These are phyloP conservation scores for Phaethon lepturus DNA, from an alignment of 2,113 vertebrate genomes.

Conservation along the genomic window DNA sequence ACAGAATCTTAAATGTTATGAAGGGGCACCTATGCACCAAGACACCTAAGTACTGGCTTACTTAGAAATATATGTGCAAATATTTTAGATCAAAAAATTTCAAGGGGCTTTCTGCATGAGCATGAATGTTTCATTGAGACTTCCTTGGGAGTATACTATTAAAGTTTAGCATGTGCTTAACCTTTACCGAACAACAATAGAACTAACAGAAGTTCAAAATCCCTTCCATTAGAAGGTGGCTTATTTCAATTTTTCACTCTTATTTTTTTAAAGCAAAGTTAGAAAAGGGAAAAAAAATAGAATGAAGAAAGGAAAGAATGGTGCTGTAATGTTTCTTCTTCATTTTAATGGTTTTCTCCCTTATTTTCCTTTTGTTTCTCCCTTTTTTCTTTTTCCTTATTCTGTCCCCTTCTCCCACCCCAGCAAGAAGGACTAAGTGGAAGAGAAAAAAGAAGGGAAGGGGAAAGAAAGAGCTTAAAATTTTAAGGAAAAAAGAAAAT, in stretches of 20 bases:
- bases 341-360: neutral
- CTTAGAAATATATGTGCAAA: neutral
- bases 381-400: neutral
- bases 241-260: neutral
- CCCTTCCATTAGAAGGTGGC: neutral
- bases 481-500: neutral
- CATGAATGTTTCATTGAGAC: neutral
- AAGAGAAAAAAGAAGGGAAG: neutral
- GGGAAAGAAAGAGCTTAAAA: neutral
- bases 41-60: neutral
- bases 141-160: neutral
- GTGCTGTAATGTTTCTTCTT: neutral
- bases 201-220: neutral
- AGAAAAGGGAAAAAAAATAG: neutral
- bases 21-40: neutral
- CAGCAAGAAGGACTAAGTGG: rapidly evolving
- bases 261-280: neutral
- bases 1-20: neutral
- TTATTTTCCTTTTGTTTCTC: neutral
- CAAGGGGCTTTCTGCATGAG: neutral
- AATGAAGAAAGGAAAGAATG: neutral
- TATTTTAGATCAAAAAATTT: neutral
- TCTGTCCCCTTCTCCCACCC: rapidly evolving
- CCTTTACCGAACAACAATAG: neutral
- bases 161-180: neutral